Conservation (phyloP, 1,140 invertebrate genomes). For the Dendrolimus kikuchii region DNA sequence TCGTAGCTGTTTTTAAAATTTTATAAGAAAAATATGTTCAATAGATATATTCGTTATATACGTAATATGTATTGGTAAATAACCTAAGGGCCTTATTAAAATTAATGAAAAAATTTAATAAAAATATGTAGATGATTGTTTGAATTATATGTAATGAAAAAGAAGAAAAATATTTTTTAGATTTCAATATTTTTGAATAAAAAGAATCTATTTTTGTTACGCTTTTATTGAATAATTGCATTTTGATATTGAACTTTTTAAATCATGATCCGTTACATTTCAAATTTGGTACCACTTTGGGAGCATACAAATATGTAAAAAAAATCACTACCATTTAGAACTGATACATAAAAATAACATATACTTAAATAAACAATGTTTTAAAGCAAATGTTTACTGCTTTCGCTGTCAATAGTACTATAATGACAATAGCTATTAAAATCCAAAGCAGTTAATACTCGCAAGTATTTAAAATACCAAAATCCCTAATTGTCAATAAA, state of each 20-base stretch:
- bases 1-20: conserved; percentile 27
- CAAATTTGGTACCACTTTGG: conserved; percentile 1
- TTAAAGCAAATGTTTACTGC: too few species aligned
- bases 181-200: conserved; percentile 52
- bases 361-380: too few species aligned
- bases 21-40: conserved; percentile 10
- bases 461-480: too few species aligned
- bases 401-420: too few species aligned
- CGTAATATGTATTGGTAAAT: conserved; percentile 57
- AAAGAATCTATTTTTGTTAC: conserved; percentile 67
- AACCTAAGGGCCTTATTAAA: conserved; percentile 58
- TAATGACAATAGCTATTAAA: too few species aligned
- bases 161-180: conserved; percentile 50
- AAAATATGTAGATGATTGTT: conserved; percentile 35
- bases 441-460: too few species aligned
- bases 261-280: conserved; percentile 9
- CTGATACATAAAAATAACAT: not conserved
- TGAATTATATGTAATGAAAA: conserved; percentile 39
- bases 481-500: too few species aligned
- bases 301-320: too few species aligned
- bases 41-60: conserved; percentile 30
- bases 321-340: not conserved
- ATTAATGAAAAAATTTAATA: conserved; percentile 17
- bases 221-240: conserved; percentile 47
- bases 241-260: conserved; percentile 32